Evolutionary conservation across 2,888 invertebrate genomes (phyloP).

Genomic region (Tetramorium bicarinatum): DNA sequence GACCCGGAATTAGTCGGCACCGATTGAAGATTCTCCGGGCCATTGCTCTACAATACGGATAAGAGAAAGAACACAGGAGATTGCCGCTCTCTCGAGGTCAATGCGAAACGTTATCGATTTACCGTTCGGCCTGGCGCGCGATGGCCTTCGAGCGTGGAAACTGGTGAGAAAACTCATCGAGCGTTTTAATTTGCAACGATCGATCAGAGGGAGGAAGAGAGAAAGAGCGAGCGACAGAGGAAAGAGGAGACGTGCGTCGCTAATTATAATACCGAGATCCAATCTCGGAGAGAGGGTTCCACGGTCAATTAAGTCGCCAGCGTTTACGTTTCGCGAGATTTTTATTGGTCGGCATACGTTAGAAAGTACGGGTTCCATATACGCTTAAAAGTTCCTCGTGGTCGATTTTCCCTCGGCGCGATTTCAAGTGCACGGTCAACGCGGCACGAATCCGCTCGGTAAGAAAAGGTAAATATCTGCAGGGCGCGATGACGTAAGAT

Average conservation of each 20-base stretch:
- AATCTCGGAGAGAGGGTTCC: constrained; percentile 32
- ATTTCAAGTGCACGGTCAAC: constrained; percentile 52
- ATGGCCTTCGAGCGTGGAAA: constrained; percentile 46
- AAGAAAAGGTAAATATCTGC: constrained; percentile 62
- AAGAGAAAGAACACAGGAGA: constrained; percentile 15
- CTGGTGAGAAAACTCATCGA: constrained; percentile 54
- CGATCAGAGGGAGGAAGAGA: not conserved
- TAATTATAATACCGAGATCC: constrained; percentile 42
- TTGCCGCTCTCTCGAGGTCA: constrained; percentile 38
- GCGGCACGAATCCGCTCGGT: constrained; percentile 9
- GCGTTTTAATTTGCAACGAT: constrained; percentile 48
- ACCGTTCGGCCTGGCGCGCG: constrained; percentile 41
- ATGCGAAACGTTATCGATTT: constrained; percentile 56
- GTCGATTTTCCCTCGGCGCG: constrained; percentile 17
- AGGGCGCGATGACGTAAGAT: constrained; percentile 61
- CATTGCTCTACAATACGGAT: constrained; percentile 7
- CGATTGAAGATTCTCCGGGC: not conserved
- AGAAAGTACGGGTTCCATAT: constrained; percentile 21
- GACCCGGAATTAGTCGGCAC: not conserved
- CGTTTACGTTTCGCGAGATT: constrained; percentile 21
- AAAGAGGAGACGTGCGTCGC: constrained; percentile 10
- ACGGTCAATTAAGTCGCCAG: constrained; percentile 36
- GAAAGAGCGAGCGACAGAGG: not conserved
- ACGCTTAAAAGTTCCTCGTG: not conserved
- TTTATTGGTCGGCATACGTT: not conserved